Base-by-base conservation (phyloP, 2,113 vertebrate genomes). In the Macroglossus sobrinus region DNA sequence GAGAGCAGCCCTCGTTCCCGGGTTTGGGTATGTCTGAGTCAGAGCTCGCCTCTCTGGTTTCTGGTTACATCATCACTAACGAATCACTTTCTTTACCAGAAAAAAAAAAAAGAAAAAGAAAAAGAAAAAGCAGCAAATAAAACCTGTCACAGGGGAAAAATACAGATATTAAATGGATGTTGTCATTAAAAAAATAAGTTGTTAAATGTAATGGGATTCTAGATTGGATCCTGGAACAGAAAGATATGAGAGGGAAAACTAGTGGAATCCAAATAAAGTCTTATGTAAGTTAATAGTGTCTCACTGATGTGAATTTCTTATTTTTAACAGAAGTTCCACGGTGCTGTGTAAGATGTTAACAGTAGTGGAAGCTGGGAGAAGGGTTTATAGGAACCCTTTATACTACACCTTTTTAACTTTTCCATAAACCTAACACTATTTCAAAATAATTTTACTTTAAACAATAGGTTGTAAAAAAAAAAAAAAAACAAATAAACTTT, bases 1-100 rank as follows among this genome's bases (percentile, higher is more conserved):
- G 72, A 74, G 50, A 50, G 50, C 50, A 16, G 71, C 22, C 22
- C 40, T 33, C 13, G 19, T 10, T 6, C 26, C 10, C 1, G 12
- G 55, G 10, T 13, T 38, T 28, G 64, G 11, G 33, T 30, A 6
- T 55, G 63, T n/a, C 19, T 47, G 55, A 93, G 72, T 68, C 96
- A 93, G 26, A 95, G 64, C 64, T 47, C 30, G 57, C 92, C 74
- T 57, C 45, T 97, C 59, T 63, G 93, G 22, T 94, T 81, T 95
- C 80, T 93, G 94, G 72, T 78, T 96, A 81, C n/a, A 66, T 84
- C 94, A 55, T 92, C 50, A 91, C 87, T 75, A 78, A 91, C 45
- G 26, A 95, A 75, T 30, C 94, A 89, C 93, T 96, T 85, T 87
- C 96, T 97, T 96, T 74, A 93, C 93, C 21, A 30, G 50, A 50